Base-by-base conservation (phyloP, 2,888 invertebrate genomes). In the Emesis furor region DNA sequence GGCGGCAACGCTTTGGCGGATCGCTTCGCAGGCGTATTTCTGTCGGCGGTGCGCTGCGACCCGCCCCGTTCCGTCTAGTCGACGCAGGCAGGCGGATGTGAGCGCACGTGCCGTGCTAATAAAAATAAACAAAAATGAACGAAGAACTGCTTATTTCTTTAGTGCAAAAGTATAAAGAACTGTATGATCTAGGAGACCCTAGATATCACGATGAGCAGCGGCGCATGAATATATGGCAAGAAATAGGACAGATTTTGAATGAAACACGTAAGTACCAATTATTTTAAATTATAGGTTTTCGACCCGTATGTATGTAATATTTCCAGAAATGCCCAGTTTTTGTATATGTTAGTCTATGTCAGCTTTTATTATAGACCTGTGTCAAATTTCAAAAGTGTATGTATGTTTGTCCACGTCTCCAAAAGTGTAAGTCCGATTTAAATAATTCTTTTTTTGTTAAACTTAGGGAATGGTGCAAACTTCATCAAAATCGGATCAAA, bases 11-110 rank as follows among this genome's bases (percentile, higher is more conserved):
- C 76, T 55, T 39, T 32, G 8, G 65, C 37, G 76, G 24, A 76
- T 76, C 76, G 76, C 76, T 77, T 62, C 12, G 24, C 67, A 59
- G 39, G 77, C 62, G 76, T 51, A 51, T 51, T 73, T 39, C 42
- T 42, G 55, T 32, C 24, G 46, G n/a, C 69, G 69, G 59, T 32
- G 69, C 51, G 69, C 14, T 67, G 51, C 76, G 46, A 42, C 51
- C n/a, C 62, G 2, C 14, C 62, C n/a, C 62, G 62, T 0, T n/a
- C 14, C 62, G 62, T n/a, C 62, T 62, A 62, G 62, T 62, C 62
- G n/a, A 62, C 62, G 62, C 62, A 62, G 62, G n/a, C 14, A n/a
- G 10, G 62, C 62, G 62, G 62, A 62, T 14, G 14, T 24, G 24
- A 24, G 24, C 24, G 24, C 24, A 24, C 24, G 24, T 24, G 24